Evolutionary conservation across 2,113 vertebrate genomes (phyloP).

Genomic region (Alligator sinensis): DNA sequence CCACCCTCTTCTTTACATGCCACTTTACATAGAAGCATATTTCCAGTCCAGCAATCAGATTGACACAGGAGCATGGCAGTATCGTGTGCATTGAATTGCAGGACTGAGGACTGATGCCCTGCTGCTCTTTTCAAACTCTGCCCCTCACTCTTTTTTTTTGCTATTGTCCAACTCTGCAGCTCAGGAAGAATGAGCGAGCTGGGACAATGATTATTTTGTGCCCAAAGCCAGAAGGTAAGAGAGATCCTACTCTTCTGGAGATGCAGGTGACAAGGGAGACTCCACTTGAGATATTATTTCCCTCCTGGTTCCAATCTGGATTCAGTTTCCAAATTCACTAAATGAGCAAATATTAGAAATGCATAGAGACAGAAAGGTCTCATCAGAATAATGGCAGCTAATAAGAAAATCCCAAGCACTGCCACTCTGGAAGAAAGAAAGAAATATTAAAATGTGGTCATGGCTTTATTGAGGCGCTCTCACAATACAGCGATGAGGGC

Average conservation of each 20-base stretch:
- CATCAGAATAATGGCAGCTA: background rate
- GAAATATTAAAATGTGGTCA: background rate
- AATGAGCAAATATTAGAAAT: background rate
- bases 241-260: background rate
- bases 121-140: too few relatives aligned
- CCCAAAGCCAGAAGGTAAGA: background rate
- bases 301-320: background rate
- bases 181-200: background rate
- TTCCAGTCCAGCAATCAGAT: too few relatives aligned
- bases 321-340: background rate
- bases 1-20: too few relatives aligned
- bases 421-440: background rate
- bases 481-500: background rate
- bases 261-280: background rate
- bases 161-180: too few relatives aligned
- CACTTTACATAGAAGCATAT: too few relatives aligned
- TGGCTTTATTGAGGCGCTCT: background rate
- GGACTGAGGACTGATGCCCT: too few relatives aligned
- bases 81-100: too few relatives aligned
- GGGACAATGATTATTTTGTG: background rate
- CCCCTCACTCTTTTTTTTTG: too few relatives aligned
- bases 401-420: background rate
- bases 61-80: too few relatives aligned
- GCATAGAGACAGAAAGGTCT: background rate
- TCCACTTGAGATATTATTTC: background rate